Evolutionary conservation across 2,797 vertebrate species (phyloP), one percentile per base, ranked within the genome.

Genomic region (Urocyon cinereoargenteus): DNA sequence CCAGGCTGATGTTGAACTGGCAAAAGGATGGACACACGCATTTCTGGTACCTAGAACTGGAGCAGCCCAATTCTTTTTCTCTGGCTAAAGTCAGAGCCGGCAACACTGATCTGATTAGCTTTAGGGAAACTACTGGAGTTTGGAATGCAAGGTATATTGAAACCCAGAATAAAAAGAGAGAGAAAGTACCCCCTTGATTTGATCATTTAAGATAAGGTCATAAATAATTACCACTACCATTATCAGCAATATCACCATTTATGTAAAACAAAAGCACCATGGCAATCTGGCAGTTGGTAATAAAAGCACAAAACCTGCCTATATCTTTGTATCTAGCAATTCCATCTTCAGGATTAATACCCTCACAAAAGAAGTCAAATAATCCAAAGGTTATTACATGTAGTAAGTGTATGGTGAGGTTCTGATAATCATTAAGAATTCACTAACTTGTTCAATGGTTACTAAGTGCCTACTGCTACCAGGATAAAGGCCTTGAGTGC

Each of bases 341-440:
- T 73, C 61, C 26, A 34, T 68, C 28, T 61, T 81, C 78, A 96
- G 45, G 82, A 90, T 36, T 61, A 59, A 79, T 19, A 83, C 4
- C 36, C 45, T 91, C 61, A 78, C 36, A 94, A 97, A 85, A 89
- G 82, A 73, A 92, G 78, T 53, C 34, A 82, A 79, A 36, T 78
- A 89, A 91, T 15, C 19, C 62, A 83, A 89, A 81, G 34, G 26
- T 59, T 59, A 70, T 90, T 55, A 13, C 24, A 1, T 62, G n/a
- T 49, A 34, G 2, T 26, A 3, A 49, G 24, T 45, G 2, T 62
- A 26, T 53, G 61, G 2, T 66, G 55, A 83, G 45, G 28, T 83
- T 95, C 82, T 64, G 34, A 89, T 51, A 51, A 86, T 45, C 57
- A 87, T 70, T 93, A 86, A 81, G 68, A 90, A 90, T 78, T 84